Evolutionary conservation across 2,113 vertebrate species (phyloP).

Genomic region (Serilophus lunatus): DNA sequence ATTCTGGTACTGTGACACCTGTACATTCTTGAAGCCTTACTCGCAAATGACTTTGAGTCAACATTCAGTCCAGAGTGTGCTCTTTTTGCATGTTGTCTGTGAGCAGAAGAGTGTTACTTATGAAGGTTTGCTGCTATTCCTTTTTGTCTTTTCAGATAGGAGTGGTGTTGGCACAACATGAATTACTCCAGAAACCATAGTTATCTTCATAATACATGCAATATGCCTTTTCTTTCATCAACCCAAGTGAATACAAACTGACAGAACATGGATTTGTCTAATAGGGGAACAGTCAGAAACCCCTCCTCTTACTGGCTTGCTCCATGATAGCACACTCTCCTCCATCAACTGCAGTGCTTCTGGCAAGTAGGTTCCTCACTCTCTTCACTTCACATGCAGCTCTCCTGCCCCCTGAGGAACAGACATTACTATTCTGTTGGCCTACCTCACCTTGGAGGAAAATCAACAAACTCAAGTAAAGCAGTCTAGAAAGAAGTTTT

Average conservation of each 20-base stretch:
- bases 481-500: not conserved
- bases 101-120: not conserved
- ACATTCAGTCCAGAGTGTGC: not conserved
- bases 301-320: not conserved
- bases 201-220: not conserved
- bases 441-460: not conserved
- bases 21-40: not conserved
- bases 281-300: not conserved
- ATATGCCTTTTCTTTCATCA: not conserved
- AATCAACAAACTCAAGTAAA: not conserved
- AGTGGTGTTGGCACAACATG: not conserved
- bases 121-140: not conserved
- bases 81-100: not conserved
- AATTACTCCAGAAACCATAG: not conserved
- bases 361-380: not conserved
- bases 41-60: not conserved
- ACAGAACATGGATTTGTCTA: not conserved
- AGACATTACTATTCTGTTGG: not conserved
- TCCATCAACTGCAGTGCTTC: not conserved
- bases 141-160: not conserved
- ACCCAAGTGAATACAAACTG: not conserved
- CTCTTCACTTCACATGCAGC: not conserved
- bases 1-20: not conserved
- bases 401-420: not conserved
- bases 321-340: fast-evolving